phyloP scores from a whole-genome alignment of 2,113 vertebrate genomes.

The Melanerpes aurifrons region DNA sequence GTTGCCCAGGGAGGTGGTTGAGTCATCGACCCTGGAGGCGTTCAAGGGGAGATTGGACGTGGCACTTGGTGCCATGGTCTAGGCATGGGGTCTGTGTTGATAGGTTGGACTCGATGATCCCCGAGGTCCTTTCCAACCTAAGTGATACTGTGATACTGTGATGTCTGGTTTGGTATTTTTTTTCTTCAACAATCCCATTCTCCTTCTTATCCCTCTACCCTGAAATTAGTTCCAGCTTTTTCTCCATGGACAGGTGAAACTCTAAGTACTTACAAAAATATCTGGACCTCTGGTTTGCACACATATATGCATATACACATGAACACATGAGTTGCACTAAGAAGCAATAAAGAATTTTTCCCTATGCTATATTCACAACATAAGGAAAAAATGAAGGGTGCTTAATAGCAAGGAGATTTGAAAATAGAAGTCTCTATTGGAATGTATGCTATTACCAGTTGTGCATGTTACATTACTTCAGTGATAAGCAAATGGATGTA shows the following conservation, averaged over 20 bases:
- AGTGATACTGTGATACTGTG: no score
- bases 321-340: not conserved
- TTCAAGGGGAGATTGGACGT: no score
- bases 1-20: no score
- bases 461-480: not conserved
- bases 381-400: not conserved
- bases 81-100: no score
- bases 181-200: not conserved
- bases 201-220: not conserved
- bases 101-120: no score
- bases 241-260: accelerated
- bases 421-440: not conserved
- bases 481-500: not conserved
- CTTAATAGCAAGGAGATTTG: not conserved
- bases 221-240: not conserved
- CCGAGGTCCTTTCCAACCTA: no score
- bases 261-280: not conserved
- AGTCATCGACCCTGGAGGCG: no score
- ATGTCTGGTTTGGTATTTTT: not conserved
- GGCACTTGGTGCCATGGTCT: no score
- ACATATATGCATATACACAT: not conserved
- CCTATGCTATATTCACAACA: not conserved
- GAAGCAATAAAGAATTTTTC: not conserved
- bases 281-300: not conserved
- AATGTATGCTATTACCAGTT: not conserved